A percentile compares a stretch with the other conserved stretches of the same genome.
Evolutionary conservation across 1,140 invertebrate genomes (phyloP).

Genomic region (Hetaerina americana): DNA sequence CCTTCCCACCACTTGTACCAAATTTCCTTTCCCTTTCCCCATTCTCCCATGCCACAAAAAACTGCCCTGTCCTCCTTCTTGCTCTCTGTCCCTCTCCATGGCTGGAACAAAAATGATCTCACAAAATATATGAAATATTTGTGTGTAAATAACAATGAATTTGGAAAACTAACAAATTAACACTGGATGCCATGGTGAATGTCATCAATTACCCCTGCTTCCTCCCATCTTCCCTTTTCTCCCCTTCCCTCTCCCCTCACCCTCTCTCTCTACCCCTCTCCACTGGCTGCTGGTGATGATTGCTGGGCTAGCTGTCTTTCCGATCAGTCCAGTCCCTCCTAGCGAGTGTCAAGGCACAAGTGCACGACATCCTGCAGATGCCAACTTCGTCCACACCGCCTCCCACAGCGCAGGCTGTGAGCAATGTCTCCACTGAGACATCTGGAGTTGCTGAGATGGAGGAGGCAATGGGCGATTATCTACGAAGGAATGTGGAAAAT

Average conservation of each 20-base stretch:
- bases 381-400: conserved; percentile 20
- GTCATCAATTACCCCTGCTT: not conserved
- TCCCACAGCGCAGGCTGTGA: conserved; percentile 10
- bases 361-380: conserved; percentile 37
- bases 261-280: not conserved
- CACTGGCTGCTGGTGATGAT: not conserved
- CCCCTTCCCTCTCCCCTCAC: not conserved
- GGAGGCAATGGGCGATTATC: conserved; percentile 32
- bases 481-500: conserved; percentile 36
- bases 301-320: conserved; percentile 39
- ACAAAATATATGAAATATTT: too few species aligned
- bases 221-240: not conserved
- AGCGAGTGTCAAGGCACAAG: conserved; percentile 34
- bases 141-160: not conserved
- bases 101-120: not conserved
- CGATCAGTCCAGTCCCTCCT: conserved; percentile 38
- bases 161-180: conserved; percentile 1
- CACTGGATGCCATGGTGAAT: not conserved
- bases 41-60: not conserved
- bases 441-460: conserved; percentile 32
- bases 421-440: conserved; percentile 18
- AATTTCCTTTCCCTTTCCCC: not conserved
- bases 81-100: not conserved
- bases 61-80: not conserved
- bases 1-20: not conserved